These are phyloP conservation scores for Tamandua tetradactyla DNA, from an alignment of 2,797 vertebrate species.

Conservation along the genomic window DNA sequence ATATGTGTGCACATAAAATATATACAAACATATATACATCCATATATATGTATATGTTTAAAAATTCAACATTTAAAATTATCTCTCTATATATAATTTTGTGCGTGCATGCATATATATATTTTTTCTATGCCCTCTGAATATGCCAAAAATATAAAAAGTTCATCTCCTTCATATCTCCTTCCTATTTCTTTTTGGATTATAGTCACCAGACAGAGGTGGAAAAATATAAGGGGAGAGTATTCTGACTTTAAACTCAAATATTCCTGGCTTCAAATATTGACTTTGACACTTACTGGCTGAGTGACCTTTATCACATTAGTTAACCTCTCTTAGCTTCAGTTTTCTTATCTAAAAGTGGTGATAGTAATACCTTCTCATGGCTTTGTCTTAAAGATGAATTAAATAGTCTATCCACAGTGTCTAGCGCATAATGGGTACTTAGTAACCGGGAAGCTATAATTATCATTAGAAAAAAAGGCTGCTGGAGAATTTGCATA, in stretches of 20 bases:
- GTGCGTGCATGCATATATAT: no score
- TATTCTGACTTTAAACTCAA: neutral
- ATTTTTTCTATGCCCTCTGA: neutral
- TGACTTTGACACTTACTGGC: neutral
- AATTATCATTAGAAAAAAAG: neutral
- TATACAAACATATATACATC: no score
- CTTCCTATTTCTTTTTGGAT: neutral
- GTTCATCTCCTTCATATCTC: neutral
- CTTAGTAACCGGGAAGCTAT: neutral
- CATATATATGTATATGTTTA: neutral
- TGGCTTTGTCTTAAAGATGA: neutral
- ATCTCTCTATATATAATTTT: neutral
- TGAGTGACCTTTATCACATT: conserved; percentile 36
- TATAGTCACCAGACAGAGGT: neutral
- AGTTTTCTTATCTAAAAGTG: conserved; percentile 10
- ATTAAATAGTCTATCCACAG: neutral
- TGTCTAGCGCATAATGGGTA: neutral
- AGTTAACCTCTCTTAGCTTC: conserved; percentile 20
- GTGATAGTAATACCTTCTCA: neutral
- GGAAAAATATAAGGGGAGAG: neutral
- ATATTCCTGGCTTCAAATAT: neutral
- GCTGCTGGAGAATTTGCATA: conserved; percentile 21
- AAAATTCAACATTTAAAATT: neutral
- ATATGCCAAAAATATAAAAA: neutral
- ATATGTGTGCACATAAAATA: neutral